Base-by-base conservation (phyloP, 2,113 vertebrate genomes). In the Neodon shergylaensis region DNA sequence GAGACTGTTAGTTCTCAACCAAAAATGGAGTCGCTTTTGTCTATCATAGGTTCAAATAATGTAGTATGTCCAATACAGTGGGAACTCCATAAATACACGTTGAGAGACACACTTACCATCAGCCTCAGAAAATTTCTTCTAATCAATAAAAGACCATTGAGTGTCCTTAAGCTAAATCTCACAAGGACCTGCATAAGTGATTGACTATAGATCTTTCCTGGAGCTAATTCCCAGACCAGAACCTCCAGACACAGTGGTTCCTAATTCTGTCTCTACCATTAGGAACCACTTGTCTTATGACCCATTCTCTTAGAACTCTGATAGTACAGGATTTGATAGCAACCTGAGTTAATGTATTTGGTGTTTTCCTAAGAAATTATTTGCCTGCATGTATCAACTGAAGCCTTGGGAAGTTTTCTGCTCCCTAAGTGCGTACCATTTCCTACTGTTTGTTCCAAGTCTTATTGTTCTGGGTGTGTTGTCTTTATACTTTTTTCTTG, bases 51-150 rank as follows among this genome's bases (percentile, higher is more conserved):
- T 47, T n/a, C 39, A n/a, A 88, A 90, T 95, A 61, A 17, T n/a
- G 77, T 3, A 94, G 19, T 68, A 63, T 12, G n/a, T 93, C 68
- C 63, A 93, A 81, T 16, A 93, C 21, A 88, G 21, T 39, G 74
- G 90, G 52, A 81, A 85, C 28, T 79, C 66, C 86, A 66, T 70
- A 88, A 87, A 85, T 54, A 58, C 3, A 86, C 28, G 63, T 94
- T 76, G 78, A 86, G 89, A 95, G 78, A 68, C 31, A 22, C n/a
- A 77, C 13, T 84, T 47, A 73, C 31, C 24, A 93, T 54, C 49
- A 96, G 31, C 3, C 21, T 90, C 65, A 47, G 49, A 77, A 87
- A 76, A 90, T n/a, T 39, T 94, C 44, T 93, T 42, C 26, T 39
- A 28, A 49, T 26, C 42, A 77, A 73, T 77, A 39, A 78, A 81